These are phyloP conservation scores for Epinotia ramella DNA, from an alignment of 2,888 invertebrate species.

Conservation along the genomic window DNA sequence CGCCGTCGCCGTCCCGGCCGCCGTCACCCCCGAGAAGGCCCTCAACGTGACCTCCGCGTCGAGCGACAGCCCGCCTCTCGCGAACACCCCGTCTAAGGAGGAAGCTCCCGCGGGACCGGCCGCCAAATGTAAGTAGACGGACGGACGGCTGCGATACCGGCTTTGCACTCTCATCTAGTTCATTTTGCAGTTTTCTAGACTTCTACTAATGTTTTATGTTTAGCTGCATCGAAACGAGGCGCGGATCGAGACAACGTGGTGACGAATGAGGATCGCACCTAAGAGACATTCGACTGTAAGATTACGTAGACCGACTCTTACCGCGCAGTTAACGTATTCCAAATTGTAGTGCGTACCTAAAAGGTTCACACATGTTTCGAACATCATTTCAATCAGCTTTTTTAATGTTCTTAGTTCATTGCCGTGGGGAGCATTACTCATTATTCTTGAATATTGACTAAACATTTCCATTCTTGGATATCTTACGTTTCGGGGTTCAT, in stretches of 20 bases:
- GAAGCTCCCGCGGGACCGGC: slow-evolving; percentile 64
- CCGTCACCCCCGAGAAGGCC: slow-evolving; percentile 37
- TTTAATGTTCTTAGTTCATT: slow-evolving; percentile 20
- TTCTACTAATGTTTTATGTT: slow-evolving; percentile 76
- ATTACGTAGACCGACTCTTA: slow-evolving; percentile 2
- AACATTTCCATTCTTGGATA: neutral
- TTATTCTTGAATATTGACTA: slow-evolving; percentile 3
- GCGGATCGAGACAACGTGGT: slow-evolving; percentile 43
- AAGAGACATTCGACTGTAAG: slow-evolving; percentile 48
- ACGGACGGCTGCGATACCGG: slow-evolving; percentile 61
- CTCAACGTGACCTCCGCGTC: slow-evolving; percentile 33
- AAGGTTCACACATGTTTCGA: neutral
- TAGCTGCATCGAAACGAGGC: slow-evolving; percentile 68
- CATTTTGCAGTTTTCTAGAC: slow-evolving; percentile 80
- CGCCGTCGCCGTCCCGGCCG: slow-evolving; percentile 38
- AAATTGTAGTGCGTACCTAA: neutral
- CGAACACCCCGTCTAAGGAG: slow-evolving; percentile 76
- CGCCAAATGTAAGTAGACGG: slow-evolving; percentile 77
- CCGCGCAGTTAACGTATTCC: neutral
- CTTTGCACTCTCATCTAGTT: slow-evolving; percentile 82
- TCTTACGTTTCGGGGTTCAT: slow-evolving; percentile 3
- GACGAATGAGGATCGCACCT: slow-evolving; percentile 43
- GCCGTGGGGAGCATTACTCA: slow-evolving; percentile 41
- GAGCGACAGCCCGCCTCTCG: slow-evolving; percentile 74
- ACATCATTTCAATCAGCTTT: slow-evolving; percentile 40